phyloP scores from a whole-genome alignment of 37 sponge, comb jelly and placozoan genomes.

The Axinella damicornis region DNA sequence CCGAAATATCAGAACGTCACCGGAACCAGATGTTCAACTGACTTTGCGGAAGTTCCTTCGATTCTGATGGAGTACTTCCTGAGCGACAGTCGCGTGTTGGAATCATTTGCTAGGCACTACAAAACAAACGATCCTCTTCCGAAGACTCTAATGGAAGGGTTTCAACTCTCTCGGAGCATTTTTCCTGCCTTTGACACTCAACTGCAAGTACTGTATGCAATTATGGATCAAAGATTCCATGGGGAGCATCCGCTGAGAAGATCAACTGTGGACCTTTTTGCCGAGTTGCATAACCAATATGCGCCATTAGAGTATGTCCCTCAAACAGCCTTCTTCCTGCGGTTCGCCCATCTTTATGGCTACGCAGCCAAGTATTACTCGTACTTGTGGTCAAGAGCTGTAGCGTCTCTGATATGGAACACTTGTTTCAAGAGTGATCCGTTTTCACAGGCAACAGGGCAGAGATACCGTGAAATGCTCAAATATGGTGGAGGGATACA shows the following conservation, averaged over 20 bases:
- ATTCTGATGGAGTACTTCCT: constrained; percentile 92
- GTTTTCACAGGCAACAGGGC: constrained; percentile 70
- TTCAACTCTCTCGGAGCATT: constrained; percentile 23
- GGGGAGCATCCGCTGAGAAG: neutral
- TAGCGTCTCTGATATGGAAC: constrained; percentile 87
- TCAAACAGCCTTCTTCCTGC: constrained; percentile 72
- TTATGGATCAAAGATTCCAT: constrained; percentile 83
- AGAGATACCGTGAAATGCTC: constrained; percentile 62
- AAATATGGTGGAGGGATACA: constrained; percentile 70
- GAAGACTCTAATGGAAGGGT: neutral
- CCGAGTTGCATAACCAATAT: constrained; percentile 47
- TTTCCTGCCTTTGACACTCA: constrained; percentile 76
- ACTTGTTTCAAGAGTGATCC: constrained; percentile 82
- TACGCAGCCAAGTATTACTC: constrained; percentile 95
- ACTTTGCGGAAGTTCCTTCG: constrained; percentile 97
- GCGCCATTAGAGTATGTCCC: constrained; percentile 31
- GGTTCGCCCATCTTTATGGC: constrained; percentile 84
- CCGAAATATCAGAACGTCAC: constrained; percentile 92
- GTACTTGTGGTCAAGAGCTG: constrained; percentile 90
- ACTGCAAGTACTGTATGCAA: constrained; percentile 71
- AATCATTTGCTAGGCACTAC: constrained; percentile 70
- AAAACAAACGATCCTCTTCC: constrained; percentile 42
- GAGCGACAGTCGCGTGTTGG: constrained; percentile 68
- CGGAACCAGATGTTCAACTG: constrained; percentile 92
- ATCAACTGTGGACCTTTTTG: constrained; percentile 22